phyloP scores from a whole-genome alignment of 1,140 invertebrate species.

The Nylanderia fulva region DNA sequence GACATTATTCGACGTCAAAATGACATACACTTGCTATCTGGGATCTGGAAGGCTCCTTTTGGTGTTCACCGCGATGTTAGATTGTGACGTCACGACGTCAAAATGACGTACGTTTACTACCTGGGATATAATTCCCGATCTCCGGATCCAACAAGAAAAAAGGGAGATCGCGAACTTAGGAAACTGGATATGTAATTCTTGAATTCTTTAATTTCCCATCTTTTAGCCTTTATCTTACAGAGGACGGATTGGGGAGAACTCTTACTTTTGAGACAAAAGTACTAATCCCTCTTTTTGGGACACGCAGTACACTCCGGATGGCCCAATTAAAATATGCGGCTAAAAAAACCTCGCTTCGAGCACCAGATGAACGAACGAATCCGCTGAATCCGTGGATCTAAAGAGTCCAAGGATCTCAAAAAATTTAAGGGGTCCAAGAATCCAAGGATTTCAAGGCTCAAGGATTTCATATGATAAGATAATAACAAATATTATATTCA shows the following conservation, averaged over 20 bases:
- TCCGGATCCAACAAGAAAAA: neutral
- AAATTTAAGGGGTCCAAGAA: conserved; percentile 54
- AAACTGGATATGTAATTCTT: conserved; percentile 7
- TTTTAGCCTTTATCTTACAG: conserved; percentile 38
- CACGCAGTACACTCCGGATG: conserved; percentile 13
- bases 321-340: neutral
- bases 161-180: neutral
- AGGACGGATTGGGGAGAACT: neutral
- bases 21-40: too few relatives aligned
- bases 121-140: conserved; percentile 7
- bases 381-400: conserved; percentile 36
- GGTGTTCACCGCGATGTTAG: too few relatives aligned
- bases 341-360: conserved; percentile 37
- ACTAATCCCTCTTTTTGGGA: conserved; percentile 35
- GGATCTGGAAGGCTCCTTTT: too few relatives aligned
- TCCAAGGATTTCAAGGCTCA: conserved; percentile 56
- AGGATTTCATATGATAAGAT: conserved; percentile 52
- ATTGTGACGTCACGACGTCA: too few relatives aligned
- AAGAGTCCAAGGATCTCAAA: conserved; percentile 34
- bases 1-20: too few relatives aligned
- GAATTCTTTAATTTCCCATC: conserved; percentile 23
- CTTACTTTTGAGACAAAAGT: conserved; percentile 28
- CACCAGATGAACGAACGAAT: conserved; percentile 27
- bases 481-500: conserved; percentile 42
- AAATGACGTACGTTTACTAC: too few relatives aligned